Percentiles rank a stretch among this genome's conserved stretches.
Conservation (phyloP, 2,113 vertebrate genomes). For the Toxostoma redivivum region DNA sequence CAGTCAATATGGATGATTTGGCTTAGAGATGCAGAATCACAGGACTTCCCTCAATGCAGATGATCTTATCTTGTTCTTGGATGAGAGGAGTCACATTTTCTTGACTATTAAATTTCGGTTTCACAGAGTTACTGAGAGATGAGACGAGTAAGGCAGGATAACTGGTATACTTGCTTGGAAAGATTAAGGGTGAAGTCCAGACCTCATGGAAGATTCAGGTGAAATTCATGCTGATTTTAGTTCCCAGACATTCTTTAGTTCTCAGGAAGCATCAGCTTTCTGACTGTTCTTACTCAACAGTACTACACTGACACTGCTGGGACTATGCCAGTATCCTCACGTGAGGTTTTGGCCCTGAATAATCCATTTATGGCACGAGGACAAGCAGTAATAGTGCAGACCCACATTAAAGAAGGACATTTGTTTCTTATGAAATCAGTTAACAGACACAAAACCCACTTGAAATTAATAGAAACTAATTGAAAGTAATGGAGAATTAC, state of each 20-base stretch:
- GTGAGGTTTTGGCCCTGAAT: neutral
- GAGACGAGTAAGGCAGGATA: rapidly evolving
- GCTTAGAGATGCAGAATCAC: neutral
- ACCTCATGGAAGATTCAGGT: neutral
- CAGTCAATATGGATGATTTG: neutral
- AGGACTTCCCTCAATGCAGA: neutral
- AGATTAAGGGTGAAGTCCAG: neutral
- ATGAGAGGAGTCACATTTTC: neutral
- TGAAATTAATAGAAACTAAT: conserved; percentile 74
- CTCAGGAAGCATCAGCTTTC: neutral
- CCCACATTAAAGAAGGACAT: neutral
- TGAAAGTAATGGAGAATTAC: conserved; percentile 75
- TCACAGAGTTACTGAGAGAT: neutral
- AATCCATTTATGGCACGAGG: neutral
- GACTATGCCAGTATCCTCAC: neutral
- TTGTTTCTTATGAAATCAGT: conserved; percentile 62
- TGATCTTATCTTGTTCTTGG: neutral
- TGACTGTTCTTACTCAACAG: neutral
- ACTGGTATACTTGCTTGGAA: neutral
- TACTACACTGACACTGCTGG: neutral
- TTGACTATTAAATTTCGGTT: neutral
- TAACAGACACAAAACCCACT: conserved; percentile 39
- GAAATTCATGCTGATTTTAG: neutral
- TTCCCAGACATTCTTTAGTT: neutral
- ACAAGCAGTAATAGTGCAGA: neutral